Evolutionary conservation across 2,888 invertebrate genomes (phyloP).

Genomic region (Halictus ligatus): DNA sequence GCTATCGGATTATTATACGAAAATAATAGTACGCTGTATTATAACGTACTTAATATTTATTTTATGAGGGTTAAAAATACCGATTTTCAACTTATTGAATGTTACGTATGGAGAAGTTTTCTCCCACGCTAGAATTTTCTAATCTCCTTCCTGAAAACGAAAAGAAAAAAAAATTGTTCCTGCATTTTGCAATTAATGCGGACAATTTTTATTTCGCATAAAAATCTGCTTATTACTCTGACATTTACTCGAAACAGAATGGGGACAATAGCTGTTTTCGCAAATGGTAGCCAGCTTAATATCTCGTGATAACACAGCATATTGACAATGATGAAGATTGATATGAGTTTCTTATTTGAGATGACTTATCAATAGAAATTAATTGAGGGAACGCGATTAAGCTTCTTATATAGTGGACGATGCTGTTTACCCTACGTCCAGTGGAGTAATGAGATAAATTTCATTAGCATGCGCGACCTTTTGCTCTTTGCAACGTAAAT

Average conservation of each 20-base stretch:
- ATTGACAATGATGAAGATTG: background rate
- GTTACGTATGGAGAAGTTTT: too few relatives aligned
- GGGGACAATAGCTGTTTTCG: background rate
- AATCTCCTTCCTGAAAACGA: too few relatives aligned
- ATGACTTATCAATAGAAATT: background rate
- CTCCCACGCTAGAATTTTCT: too few relatives aligned
- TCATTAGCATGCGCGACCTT: background rate
- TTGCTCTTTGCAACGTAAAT: slow-evolving; percentile 14
- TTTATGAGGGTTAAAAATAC: background rate
- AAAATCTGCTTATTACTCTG: too few relatives aligned
- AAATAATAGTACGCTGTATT: background rate
- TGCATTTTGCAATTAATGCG: too few relatives aligned
- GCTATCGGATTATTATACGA: too few relatives aligned
- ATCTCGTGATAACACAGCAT: background rate
- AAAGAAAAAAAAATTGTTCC: too few relatives aligned
- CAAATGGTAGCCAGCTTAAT: background rate
- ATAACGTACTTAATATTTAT: background rate
- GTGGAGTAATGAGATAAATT: background rate
- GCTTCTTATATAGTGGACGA: background rate
- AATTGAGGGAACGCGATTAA: background rate
- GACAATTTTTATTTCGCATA: too few relatives aligned
- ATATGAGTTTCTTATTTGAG: background rate
- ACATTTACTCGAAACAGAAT: too few relatives aligned
- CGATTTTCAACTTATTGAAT: too few relatives aligned
- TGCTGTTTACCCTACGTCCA: background rate